Conservation (phyloP, 2,888 invertebrate genomes). For the Lochmaea crataegi region DNA sequence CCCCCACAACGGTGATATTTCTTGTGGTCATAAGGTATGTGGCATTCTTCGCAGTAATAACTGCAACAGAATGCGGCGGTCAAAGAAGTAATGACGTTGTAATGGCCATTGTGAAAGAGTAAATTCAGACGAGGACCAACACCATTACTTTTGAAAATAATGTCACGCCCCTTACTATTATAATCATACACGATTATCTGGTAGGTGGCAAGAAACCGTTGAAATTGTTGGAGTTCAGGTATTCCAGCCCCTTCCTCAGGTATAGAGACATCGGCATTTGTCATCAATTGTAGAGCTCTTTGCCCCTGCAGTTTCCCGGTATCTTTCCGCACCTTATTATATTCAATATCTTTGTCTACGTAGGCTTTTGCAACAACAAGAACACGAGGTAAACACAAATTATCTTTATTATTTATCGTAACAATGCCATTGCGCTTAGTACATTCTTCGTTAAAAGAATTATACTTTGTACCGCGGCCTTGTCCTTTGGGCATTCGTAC, state of each 20-base stretch:
- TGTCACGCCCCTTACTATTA: constrained; percentile 31
- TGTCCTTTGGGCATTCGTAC: constrained; percentile 25
- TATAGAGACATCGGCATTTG: constrained; percentile 21
- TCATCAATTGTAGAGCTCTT: constrained; percentile 17
- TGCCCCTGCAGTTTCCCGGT: constrained; percentile 20
- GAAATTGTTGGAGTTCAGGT: constrained; percentile 32
- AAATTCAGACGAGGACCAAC: constrained; percentile 43
- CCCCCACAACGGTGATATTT: constrained; percentile 27
- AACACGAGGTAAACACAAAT: constrained; percentile 40
- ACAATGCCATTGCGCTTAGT: constrained; percentile 14
- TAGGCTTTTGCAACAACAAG: constrained; percentile 38
- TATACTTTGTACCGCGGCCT: constrained; percentile 7
- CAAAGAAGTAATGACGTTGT: constrained; percentile 48
- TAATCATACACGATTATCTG: constrained; percentile 41
- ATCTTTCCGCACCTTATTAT: constrained; percentile 18
- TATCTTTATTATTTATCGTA: constrained; percentile 44
- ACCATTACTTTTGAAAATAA: constrained; percentile 31
- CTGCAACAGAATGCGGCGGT: constrained; percentile 47
- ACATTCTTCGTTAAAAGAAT: constrained; percentile 40
- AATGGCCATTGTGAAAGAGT: constrained; percentile 45
- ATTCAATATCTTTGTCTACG: constrained; percentile 27
- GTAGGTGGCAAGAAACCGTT: constrained; percentile 32
- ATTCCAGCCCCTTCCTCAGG: constrained; percentile 30
- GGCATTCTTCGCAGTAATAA: constrained; percentile 50
- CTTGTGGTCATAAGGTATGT: constrained; percentile 42